These are phyloP conservation scores for Acanthosepion lycidas DNA, from an alignment of 2,888 invertebrate genomes.

Conservation along the genomic window DNA sequence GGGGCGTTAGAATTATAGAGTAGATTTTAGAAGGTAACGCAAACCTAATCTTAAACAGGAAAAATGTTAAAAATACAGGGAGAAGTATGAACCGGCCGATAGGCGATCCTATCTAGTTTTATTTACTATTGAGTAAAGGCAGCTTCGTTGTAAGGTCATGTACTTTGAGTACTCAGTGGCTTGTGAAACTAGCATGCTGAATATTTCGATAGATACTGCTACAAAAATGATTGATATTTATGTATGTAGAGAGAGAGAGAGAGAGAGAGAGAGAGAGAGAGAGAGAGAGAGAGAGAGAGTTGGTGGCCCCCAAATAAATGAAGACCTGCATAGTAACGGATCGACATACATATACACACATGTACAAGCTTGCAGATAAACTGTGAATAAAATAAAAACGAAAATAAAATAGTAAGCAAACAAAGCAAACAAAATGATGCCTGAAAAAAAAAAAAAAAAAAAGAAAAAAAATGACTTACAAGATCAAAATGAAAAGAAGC, in stretches of 20 bases:
- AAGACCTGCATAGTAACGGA: background rate
- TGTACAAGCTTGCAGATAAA: background rate
- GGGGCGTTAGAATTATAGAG: too few relatives aligned
- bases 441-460: background rate
- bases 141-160: background rate
- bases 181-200: background rate
- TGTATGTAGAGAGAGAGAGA: background rate
- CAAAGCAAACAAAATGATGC: too few relatives aligned
- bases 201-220: background rate
- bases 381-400: background rate
- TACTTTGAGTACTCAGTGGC: background rate
- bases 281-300: background rate
- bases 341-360: background rate
- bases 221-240: background rate
- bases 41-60: too few relatives aligned
- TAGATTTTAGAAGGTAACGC: too few relatives aligned
- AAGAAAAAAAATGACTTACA: background rate
- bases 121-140: too few relatives aligned
- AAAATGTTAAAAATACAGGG: too few relatives aligned
- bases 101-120: too few relatives aligned
- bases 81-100: too few relatives aligned
- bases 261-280: background rate
- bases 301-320: background rate
- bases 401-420: too few relatives aligned
- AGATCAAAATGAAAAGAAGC: background rate